Conservation (phyloP, 2,113 vertebrate species). For the Peucedramus taeniatus region DNA sequence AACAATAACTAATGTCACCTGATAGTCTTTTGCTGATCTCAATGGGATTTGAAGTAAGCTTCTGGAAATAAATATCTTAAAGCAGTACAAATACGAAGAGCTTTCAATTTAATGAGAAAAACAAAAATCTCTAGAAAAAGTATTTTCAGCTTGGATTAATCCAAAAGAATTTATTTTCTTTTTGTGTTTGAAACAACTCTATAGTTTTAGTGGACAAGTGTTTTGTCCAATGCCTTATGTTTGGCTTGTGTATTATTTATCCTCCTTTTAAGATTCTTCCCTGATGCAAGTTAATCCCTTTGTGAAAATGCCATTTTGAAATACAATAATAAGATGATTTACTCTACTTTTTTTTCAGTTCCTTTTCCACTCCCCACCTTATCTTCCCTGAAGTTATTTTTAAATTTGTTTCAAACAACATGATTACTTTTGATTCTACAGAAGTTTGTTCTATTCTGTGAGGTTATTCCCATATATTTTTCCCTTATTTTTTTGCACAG, state of each 20-base stretch:
- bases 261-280: background rate
- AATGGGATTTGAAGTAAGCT: background rate
- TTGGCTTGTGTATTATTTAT: background rate
- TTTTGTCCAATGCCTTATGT: background rate
- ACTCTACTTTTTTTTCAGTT: background rate
- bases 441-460: background rate
- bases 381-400: background rate
- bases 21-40: background rate
- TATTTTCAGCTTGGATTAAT: background rate
- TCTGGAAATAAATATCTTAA: conserved; percentile 13
- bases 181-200: background rate
- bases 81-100: background rate
- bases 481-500: background rate
- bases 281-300: background rate
- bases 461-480: background rate
- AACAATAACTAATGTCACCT: background rate
- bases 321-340: background rate
- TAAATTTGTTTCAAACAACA: background rate
- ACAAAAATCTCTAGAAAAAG: background rate
- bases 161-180: background rate
- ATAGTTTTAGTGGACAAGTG: background rate
- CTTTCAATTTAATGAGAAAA: conserved; percentile 14
- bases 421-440: background rate
- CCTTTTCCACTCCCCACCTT: background rate
- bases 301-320: background rate